Evolutionary conservation across 2,888 invertebrate genomes (phyloP).

Genomic region (Podotricha telesiphe): DNA sequence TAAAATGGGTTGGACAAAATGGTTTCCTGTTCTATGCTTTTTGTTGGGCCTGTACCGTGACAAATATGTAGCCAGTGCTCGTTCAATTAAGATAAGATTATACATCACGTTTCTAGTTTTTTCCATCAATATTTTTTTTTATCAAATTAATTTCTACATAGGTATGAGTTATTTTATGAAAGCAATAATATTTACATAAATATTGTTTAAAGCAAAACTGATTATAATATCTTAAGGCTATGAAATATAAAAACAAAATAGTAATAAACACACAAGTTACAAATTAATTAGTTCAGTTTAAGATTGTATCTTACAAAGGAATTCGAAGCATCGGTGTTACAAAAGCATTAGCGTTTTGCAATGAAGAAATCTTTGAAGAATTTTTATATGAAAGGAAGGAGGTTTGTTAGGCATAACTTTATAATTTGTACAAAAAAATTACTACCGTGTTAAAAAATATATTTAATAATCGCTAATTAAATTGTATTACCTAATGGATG

Average conservation of each 20-base stretch:
- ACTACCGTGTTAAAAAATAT: conserved; percentile 46
- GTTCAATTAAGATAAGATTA: conserved; percentile 38
- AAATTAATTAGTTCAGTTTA: conserved; percentile 32
- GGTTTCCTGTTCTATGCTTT: conserved; percentile 58
- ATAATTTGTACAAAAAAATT: conserved; percentile 44
- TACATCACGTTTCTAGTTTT: conserved; percentile 32
- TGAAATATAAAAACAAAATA: neutral
- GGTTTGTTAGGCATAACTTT: conserved; percentile 41
- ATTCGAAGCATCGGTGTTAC: conserved; percentile 34
- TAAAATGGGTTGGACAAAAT: conserved; percentile 51
- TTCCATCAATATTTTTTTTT: neutral
- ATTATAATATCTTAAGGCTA: neutral
- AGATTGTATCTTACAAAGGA: conserved; percentile 37
- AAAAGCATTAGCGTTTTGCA: conserved; percentile 25
- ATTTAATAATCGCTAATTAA: conserved; percentile 26
- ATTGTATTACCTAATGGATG: conserved; percentile 23
- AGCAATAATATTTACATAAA: neutral
- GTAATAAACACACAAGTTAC: conserved; percentile 11
- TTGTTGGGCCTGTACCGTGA: conserved; percentile 47
- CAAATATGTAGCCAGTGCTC: conserved; percentile 47
- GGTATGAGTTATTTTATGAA: neutral
- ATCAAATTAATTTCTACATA: neutral
- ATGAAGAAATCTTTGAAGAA: conserved; percentile 27
- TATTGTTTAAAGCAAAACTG: neutral
- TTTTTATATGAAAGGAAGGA: conserved; percentile 42